Base-by-base conservation (phyloP, 2,888 invertebrate species). In the Drosophila meridiana region DNA sequence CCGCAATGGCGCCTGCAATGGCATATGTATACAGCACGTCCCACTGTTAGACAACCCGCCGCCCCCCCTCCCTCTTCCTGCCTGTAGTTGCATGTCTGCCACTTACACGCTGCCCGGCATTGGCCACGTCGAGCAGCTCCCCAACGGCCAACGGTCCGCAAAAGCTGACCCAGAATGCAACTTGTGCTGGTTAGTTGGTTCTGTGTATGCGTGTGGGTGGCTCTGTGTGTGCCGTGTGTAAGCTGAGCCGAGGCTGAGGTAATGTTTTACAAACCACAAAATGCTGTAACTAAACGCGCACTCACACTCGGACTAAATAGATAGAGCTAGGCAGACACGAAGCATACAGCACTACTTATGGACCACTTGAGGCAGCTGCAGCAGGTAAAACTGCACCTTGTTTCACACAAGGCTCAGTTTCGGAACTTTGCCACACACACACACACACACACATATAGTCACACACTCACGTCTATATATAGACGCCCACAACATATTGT, bases 191-290 rank as follows among this genome's bases (percentile, higher is more conserved):
- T 84, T 87, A 73, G 87, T 71, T 84, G 72, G 62, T 66, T 73
- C 58, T 65, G 59, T 63, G 58, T 52, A 4, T 43, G 48, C 38
- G 45, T 42, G 50, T 60, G 60, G 20, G 57, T 67, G 62, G 11
- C 52, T 47, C 8, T 42, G 69, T 70, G 71, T 72, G 53, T 55
- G 13, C 63, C 70, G 60, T 66, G 61, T 76, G 66, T 70, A 64
- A 64, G 70, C 77, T 64, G 55, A 67, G 62, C 67, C 63, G 73
- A 68, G 72, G 70, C 76, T 69, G 73, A 52, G 20, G 80, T 80
- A 83, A 82, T 85, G 87, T 86, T 90, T 82, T 89, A 85, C 85
- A 82, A 83, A 88, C 85, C 90, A 87, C 89, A 86, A 88, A 87
- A 89, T 87, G 79, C 76, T 89, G 89, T 90, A 87, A 87, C 87